Evolutionary conservation across 2,888 invertebrate species (phyloP), one percentile per base, ranked within the genome.

Genomic region (Cephus sareptanus): DNA sequence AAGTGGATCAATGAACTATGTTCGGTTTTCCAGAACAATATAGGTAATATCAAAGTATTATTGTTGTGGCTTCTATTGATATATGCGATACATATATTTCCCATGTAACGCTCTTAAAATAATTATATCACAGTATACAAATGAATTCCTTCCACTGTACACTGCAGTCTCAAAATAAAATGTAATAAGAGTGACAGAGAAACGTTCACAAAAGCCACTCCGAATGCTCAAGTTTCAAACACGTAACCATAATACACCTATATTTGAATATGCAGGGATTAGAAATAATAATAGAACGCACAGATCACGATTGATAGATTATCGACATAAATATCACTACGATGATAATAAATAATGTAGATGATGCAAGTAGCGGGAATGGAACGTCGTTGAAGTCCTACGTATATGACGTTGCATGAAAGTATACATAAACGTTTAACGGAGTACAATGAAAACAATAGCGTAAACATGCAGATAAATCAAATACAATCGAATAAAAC

Each of bases 91-190:
- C 15, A 37, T 15, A 37, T 37, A 40, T 56, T 23, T 23, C 23
- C 9, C 56, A 56, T 56, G 23, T 23, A 23, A 23, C 23, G 56
- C 23, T 56, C 23, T 23, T 56, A 56, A 56, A 23, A 56, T 15
- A 56, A 56, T 56, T 56, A 56, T 31, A 35, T 34, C 75, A 75
- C 56, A 68, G 33, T 70, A 35, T n/a, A 77, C 77, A 77, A 13
- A 31, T 34, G 76, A 34, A 76, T 34, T 68, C 56, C 34, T 76
- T 35, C 35, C n/a, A 77, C 33, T 40, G 76, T n/a, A 77, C 76
- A 40, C 33, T 30, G 35, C 33, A 37, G 33, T 69, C 30, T 33
- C 35, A 79, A n/a, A 78, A 77, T 13, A 11, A 34, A 35, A 79
- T n/a, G 40, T 33, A 31, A 76, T 76, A 33, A 76, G 37, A 15